phyloP scores from a whole-genome alignment of 2,797 vertebrate genomes.

The Gallinago nigripennis region DNA sequence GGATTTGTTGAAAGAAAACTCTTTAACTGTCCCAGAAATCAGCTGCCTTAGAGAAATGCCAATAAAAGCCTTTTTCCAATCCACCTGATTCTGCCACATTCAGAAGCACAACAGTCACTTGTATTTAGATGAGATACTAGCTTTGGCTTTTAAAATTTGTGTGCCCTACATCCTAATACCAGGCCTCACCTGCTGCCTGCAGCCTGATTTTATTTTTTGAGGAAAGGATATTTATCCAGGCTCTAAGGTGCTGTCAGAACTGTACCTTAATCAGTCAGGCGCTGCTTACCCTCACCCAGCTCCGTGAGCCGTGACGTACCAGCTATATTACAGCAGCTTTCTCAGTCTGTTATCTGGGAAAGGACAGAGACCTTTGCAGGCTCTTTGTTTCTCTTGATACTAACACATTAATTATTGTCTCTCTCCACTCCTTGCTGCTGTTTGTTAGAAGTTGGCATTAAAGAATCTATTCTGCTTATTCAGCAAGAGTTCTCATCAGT shows the following conservation, averaged over 20 bases:
- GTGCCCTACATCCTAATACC: too few relatives aligned
- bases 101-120: not conserved
- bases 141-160: not conserved
- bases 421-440: not conserved
- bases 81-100: not conserved
- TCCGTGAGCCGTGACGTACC: not conserved
- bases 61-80: not conserved
- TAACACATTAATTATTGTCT: slow-evolving; percentile 48
- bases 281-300: not conserved
- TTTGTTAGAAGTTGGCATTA: slow-evolving; percentile 10
- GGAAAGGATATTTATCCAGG: not conserved
- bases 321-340: not conserved
- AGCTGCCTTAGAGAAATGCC: not conserved
- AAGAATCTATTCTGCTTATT: slow-evolving; percentile 27
- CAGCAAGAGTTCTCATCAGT: slow-evolving; percentile 34
- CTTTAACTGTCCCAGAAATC: not conserved
- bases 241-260: not conserved
- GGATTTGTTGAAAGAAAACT: not conserved
- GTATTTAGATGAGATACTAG: not conserved
- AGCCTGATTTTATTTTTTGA: not conserved
- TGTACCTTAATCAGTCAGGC: not conserved
- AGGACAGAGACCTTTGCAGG: not conserved
- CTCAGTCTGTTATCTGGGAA: not conserved
- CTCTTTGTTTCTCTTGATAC: not conserved
- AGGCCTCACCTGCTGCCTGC: not conserved